A percentile compares a stretch with the other conserved stretches of the same genome.
Evolutionary conservation across 2,113 vertebrate genomes (phyloP).

Genomic region (Marmota flaviventris): DNA sequence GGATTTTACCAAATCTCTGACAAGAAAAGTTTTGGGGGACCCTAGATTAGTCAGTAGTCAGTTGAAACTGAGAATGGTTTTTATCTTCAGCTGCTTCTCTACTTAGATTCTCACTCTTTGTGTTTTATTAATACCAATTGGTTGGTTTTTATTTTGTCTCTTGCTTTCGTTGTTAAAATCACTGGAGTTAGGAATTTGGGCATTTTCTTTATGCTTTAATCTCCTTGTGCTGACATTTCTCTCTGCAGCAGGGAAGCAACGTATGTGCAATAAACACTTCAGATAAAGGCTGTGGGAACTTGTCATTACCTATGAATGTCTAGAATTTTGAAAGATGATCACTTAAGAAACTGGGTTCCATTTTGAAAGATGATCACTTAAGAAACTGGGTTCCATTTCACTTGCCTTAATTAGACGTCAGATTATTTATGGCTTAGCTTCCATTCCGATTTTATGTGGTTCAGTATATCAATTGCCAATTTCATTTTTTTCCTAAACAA

Average conservation of each 20-base stretch:
- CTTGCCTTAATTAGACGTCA: neutral
- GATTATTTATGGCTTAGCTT: neutral
- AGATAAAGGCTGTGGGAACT: neutral
- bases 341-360: neutral
- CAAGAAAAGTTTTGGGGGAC: neutral
- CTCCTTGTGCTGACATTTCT: neutral
- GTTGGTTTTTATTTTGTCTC: constrained; percentile 9
- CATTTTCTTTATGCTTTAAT: neutral
- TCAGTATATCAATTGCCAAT: neutral
- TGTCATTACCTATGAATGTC: neutral
- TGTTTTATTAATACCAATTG: neutral
- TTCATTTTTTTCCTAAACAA: constrained; percentile 31
- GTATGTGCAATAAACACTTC: neutral
- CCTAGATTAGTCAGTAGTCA: neutral
- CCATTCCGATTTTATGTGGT: neutral
- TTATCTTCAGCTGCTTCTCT: neutral
- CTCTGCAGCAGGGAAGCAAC: neutral
- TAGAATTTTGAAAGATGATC: neutral
- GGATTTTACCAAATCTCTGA: constrained; percentile 8
- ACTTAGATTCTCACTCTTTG: neutral
- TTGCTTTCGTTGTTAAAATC: neutral
- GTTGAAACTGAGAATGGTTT: neutral
- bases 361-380: neutral
- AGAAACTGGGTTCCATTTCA: neutral
- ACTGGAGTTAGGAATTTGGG: neutral